Conservation (phyloP, 2,888 invertebrate genomes). For the Chirona hameri region DNA sequence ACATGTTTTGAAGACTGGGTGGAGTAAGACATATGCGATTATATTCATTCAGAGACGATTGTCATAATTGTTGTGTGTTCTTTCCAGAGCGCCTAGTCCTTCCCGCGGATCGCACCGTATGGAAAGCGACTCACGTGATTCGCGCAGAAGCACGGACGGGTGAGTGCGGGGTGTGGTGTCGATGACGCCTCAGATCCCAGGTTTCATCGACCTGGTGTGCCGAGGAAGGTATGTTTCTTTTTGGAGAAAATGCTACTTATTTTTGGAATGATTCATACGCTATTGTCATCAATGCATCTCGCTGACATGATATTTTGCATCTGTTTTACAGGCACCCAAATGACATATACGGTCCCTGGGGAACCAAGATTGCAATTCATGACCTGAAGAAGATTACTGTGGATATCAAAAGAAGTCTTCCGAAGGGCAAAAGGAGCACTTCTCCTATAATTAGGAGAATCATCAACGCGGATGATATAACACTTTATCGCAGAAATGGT, state of each 20-base stretch:
- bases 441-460: slow-evolving; percentile 13
- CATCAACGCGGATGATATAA: slow-evolving; percentile 1
- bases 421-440: slow-evolving; percentile 1
- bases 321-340: background rate
- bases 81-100: background rate
- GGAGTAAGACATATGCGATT: background rate
- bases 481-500: slow-evolving; percentile 10
- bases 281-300: background rate
- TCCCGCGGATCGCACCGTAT: background rate
- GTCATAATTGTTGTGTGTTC: background rate
- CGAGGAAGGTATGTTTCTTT: too few relatives aligned
- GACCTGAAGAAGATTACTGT: slow-evolving; percentile 12
- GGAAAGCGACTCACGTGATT: background rate
- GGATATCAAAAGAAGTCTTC: background rate
- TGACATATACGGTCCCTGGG: slow-evolving; percentile 12
- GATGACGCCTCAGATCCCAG: background rate
- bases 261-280: background rate
- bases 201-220: too few relatives aligned
- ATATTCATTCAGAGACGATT: background rate
- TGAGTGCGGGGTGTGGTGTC: background rate
- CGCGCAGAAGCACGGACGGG: background rate
- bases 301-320: background rate
- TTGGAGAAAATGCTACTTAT: too few relatives aligned
- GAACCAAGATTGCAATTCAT: background rate
- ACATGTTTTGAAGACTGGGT: background rate